Base-by-base conservation (phyloP, 2,888 invertebrate species). In the Drosophila stalkeri region DNA sequence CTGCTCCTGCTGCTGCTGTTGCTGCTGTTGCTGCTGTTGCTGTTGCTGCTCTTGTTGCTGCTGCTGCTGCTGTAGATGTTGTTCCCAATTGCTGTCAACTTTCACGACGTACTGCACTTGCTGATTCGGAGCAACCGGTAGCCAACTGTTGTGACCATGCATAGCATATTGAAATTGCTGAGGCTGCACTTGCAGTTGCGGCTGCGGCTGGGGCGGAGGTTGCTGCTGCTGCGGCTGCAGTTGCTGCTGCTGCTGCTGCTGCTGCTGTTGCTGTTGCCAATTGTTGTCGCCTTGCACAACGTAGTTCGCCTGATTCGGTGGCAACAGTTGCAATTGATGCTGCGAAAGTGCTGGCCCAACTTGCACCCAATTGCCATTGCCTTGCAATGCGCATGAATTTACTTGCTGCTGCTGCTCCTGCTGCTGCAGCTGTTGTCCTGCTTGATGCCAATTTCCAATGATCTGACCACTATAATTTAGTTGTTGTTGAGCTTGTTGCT, bases 241-340 rank as follows among this genome's bases (percentile, higher is more conserved):
- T 7, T 39, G 39, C 16, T 1, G 54, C 16, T 39, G 39, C 16
- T 1, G 39, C 39, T 16, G 16, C 39, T 8, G 41, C 41, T 41
- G 41, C n/a, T 39, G 54, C 20, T 37, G 16, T 9, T 27, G 62
- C 39, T 39, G 37, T 4, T 27, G 43, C 57, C 57, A 59, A 27
- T 47, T 59, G 46, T 16, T 33, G 35, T n/a, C 35, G n/a, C 16
- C 35, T 6, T 20, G 35, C 20, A 16, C 35, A 20, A 35, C 35
- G 4, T 59, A 54, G 5, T 54, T 16, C 37, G 11, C 4, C 14
- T 37, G 52, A 23, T 20, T 18, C 9, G 14, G 31, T 43, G 11
- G 43, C 43, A 27, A 1, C 3, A 20, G 20, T 2, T 33, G 31
- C 9, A 7, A 20, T 12, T 35, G 35, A 4, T 2, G 46, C 27